Evolutionary conservation across 2,113 vertebrate genomes (phyloP), one percentile per base, ranked within the genome.

Genomic region (Noctilio leporinus): DNA sequence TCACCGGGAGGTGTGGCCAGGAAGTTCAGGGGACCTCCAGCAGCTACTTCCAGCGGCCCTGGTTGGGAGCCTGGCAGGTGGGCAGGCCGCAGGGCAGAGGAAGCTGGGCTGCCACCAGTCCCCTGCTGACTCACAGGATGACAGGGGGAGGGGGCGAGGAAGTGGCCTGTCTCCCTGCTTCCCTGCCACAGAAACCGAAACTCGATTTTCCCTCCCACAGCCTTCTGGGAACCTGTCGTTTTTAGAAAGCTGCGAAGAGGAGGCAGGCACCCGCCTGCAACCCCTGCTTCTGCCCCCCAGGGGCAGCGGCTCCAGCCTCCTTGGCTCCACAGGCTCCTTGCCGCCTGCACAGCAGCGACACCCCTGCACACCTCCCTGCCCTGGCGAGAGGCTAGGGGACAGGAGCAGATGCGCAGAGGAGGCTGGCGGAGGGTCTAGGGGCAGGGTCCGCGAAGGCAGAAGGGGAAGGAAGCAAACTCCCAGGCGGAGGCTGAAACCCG

Each of bases 201-300:
- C 93, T 26, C 3, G 1, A 26, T 24, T 62, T 57, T 75, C 64
- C 85, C 77, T 86, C 47, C n/a, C 15, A 4, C 64, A 85, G 94
- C 95, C 62, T 95, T 89, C 82, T 86, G 89, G 96, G 89, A 97
- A 91, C 91, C 49, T 10, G 59, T 77, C 28, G 2, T 83, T 91
- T 96, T 96, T 84, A 91, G 91, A 97, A 97, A 96, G 94, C 89
- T 8, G 28, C 75, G 28, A 72, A 95, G 94, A 91, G 96, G 97
- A 97, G 97, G 91, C 38, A 0, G 86, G 53, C 59, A 62, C 47
- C 55, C 4, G 2, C 20, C 86, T 5, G 19, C 51, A 64, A 62
- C 8, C 67, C 49, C 2, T 3, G 38, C 43, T 47, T 80, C 45
- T 83, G 88, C 93, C 95, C 86, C 86, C 82, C 81, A 67, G 19